Percentiles rank a stretch among this genome's conserved stretches.
Evolutionary conservation across 2,113 vertebrate genomes (phyloP).

Genomic region (Aleadryas rufinucha): DNA sequence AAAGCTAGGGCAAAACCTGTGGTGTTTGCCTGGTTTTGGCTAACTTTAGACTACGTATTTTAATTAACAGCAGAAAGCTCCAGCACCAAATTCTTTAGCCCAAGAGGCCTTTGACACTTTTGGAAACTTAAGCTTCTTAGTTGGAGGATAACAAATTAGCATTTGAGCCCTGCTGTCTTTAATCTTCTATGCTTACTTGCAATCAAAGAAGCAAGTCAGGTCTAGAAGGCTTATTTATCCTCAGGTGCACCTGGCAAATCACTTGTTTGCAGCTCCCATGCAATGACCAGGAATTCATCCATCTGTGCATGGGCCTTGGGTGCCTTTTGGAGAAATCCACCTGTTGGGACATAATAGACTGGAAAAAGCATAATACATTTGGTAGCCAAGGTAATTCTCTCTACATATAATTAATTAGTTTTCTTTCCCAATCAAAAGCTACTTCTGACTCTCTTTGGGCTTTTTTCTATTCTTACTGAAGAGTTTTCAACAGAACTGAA

Average conservation of each 20-base stretch:
- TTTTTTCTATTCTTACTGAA: not conserved
- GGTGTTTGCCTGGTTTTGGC: not conserved
- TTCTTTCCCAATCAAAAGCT: not conserved
- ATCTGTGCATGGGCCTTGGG: not conserved
- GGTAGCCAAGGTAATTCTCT: not conserved
- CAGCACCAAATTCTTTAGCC: not conserved
- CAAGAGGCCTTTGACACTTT: not conserved
- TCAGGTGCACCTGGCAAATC: constrained; percentile 15
- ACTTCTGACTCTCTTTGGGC: not conserved
- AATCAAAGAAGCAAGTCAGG: not conserved
- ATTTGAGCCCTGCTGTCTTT: constrained; percentile 1
- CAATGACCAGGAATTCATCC: not conserved
- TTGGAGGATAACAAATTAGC: not conserved
- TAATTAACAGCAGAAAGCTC: not conserved
- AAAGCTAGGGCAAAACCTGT: not conserved
- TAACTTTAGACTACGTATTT: not conserved
- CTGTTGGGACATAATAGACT: not conserved
- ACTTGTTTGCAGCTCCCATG: not conserved
- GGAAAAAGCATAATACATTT: not conserved
- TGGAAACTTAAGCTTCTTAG: not conserved
- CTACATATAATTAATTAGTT: not conserved
- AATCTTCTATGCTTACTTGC: not conserved
- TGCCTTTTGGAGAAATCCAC: not conserved
- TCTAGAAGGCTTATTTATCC: not conserved
- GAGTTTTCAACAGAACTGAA: not conserved